Base-by-base conservation (phyloP, 2,797 vertebrate genomes). In the Meda fulgida region DNA sequence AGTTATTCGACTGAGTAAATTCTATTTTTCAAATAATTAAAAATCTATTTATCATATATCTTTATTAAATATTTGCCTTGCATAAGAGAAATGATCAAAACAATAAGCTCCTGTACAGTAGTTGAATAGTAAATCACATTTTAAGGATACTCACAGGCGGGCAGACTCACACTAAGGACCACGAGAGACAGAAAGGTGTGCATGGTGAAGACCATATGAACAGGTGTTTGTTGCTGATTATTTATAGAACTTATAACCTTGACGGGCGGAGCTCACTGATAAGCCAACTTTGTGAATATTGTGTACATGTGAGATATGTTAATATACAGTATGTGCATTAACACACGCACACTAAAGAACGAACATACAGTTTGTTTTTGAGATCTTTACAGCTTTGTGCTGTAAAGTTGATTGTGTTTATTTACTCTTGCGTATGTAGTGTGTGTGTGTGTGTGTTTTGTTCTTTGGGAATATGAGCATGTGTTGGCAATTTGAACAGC, bases 391-490 rank as follows among this genome's bases (percentile, higher is more conserved):
- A 7, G 29, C 21, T 36, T 75, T 73, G 26, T 51, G 43, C 29
- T n/a, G n/a, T n/a, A n/a, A 53, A 53, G 26, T 53, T 31, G 1
- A 53, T 19, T 75, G 18, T 21, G 29, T 75, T 75, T 14, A 51
- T 75, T 29, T 34, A 4, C 6, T 23, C 5, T 34, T 31, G 9
- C 46, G 26, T 11, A 1, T 7, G 11, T 13, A 1, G 1, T 38
- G 34, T 69, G 16, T 29, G 43, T 19, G 76, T 18, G 6, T 26
- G 5, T 1, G 51, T 9, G 51, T 80, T 26, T 38, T 38, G 7
- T 16, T 77, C 31, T 51, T 72, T 79, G 83, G 76, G 83, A 84
- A 84, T 3, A 3, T 84, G 23, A 71, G 40, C 83, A 79, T 84
- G 7, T 86, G 79, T 46, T 76, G 46, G 36, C 18, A 58, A 60